phyloP scores from a whole-genome alignment of 2,797 vertebrate species.

The Pseudochromis fuscus region DNA sequence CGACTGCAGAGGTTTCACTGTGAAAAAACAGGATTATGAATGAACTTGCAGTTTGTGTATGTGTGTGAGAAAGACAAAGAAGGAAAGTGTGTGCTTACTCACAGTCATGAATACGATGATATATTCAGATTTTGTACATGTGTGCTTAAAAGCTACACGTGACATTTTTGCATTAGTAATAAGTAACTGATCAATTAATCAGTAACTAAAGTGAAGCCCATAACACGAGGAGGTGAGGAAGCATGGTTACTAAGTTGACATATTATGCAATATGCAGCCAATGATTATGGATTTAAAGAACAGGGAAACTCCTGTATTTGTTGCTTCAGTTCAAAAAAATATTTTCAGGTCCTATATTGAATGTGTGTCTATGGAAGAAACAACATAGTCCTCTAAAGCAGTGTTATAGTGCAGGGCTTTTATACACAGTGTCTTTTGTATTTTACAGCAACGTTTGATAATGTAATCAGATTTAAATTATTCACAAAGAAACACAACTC shows the following conservation, averaged over 20 bases:
- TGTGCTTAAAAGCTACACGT: no score
- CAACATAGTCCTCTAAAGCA: neutral
- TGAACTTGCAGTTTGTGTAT: conserved; percentile 26
- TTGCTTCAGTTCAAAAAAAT: neutral
- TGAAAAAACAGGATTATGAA: conserved; percentile 63
- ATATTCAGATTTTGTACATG: neutral
- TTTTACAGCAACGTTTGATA: conserved; percentile 8
- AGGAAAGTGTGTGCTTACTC: neutral
- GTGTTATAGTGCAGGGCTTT: neutral
- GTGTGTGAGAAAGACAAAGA: neutral
- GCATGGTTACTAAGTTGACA: neutral
- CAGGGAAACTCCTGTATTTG: no score
- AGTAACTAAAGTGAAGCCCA: conserved; percentile 3
- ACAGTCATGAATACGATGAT: conserved; percentile 2
- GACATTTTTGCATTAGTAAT: neutral
- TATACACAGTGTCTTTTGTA: neutral
- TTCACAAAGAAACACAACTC: conserved; percentile 21
- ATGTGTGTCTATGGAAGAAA: neutral
- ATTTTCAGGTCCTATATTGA: neutral
- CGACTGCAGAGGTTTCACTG: conserved; percentile 28
- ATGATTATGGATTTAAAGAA: neutral
- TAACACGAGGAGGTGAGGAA: neutral
- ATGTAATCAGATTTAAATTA: conserved; percentile 35
- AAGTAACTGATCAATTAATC: conserved; percentile 34
- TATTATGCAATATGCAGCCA: neutral